Base-by-base conservation (phyloP, 2,888 invertebrate genomes). In the Horisme vitalbata region DNA sequence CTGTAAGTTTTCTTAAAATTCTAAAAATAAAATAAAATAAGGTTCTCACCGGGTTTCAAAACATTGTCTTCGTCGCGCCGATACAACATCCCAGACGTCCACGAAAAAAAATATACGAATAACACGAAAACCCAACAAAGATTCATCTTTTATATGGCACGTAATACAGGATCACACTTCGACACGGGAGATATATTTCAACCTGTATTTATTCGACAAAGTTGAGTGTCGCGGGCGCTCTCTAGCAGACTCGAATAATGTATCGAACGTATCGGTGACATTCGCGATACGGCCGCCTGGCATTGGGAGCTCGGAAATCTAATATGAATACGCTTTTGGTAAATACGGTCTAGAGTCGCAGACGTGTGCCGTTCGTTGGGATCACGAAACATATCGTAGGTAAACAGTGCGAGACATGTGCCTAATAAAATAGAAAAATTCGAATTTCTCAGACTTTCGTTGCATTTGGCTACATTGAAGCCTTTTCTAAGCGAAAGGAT, bases 321-420 rank as follows among this genome's bases (percentile, higher is more conserved):
- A 87, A 87, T 86, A 87, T 87, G 86, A 85, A 87, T 87, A 83
- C 84, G 76, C 67, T 83, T 85, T 83, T 78, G 83, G 85, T 71
- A 74, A 83, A 84, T 81, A 80, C 74, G 68, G 63, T 43, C 59
- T 66, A 62, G 58, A 69, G 73, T 64, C 67, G 77, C 52, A 63
- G 64, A 75, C 68, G 68, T 66, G 57, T 71, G 68, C 75, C 70
- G 73, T 73, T 76, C 77, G 57, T 43, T 45, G 61, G 65, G 70
- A 71, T 71, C 72, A 69, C 65, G 61, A 66, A 67, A 67, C 71
- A 66, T 63, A 23, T 24, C 30, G 41, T 28, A 41, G 61, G 68
- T 74, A 76, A 76, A 77, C 78, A 75, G 72, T 69, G 69, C 65
- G 57, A 67, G 69, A 72, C 71, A 66, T 68, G 65, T 64, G 58